Evolutionary conservation across 2,888 invertebrate species (phyloP), one percentile per base, ranked within the genome.

Genomic region (Napeogenes sylphis): DNA sequence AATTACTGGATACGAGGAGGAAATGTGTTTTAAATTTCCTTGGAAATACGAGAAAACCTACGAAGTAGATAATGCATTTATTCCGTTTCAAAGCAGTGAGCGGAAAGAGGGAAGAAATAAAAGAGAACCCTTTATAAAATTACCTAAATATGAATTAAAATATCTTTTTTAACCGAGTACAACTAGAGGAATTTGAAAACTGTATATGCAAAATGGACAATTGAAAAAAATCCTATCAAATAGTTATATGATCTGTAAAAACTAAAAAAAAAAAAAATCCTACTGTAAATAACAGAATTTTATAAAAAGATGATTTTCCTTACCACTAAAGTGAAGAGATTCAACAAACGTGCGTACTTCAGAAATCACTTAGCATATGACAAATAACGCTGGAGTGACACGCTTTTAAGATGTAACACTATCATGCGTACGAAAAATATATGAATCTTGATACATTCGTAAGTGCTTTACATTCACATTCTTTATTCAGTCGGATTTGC

Each of bases 331-430:
- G 55, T 64, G 73, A 74, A 71, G 77, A 87, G 88, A 87, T 85
- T 86, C 85, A 82, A 83, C 86, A 82, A 77, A 83, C 60, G 71
- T 67, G 75, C 4, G 35, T 79, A 86, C 84, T 76, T 80, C 83
- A 83, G 78, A 88, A 88, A 88, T 87, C 88, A 90, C 89, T 90
- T 88, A 88, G 81, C 79, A 81, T 83, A 83, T 90, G 89, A 90
- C 86, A 87, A 89, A 89, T 90, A 88, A 89, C 87, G 77, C 68
- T 67, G 61, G 75, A 77, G 84, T 88, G 89, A 90, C 88, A 84
- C 64, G 88, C 87, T 87, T 85, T 87, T 84, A 86, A 79, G 68
- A 67, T 63, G 58, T 61, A 68, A 65, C 58, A 53, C 62, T 55
- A 56, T 60, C 42, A 60, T 57, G 59, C 42, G 59, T 59, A 56